Percentiles rank a stretch among this genome's conserved stretches.
These are phyloP conservation scores for Troides aeacus DNA, from an alignment of 2,888 invertebrate species.

Conservation along the genomic window DNA sequence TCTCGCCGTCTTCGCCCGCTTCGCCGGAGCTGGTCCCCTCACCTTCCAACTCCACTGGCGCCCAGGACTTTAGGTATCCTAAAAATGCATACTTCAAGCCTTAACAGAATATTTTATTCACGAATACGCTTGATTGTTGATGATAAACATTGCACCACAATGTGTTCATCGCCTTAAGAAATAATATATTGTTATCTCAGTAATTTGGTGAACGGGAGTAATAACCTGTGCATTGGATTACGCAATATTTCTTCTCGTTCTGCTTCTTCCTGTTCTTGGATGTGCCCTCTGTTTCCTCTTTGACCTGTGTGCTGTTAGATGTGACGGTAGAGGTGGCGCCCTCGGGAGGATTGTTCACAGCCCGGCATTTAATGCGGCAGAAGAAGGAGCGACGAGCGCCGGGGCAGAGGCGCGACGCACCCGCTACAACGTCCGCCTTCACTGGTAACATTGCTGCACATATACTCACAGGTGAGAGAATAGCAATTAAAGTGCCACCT, in stretches of 20 bases:
- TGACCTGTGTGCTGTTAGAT: conserved; percentile 62
- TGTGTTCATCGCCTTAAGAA: too few relatives aligned
- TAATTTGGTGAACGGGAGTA: background rate
- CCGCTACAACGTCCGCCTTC: conserved; percentile 89
- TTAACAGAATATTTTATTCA: too few relatives aligned
- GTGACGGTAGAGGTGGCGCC: conserved; percentile 32
- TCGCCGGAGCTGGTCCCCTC: conserved; percentile 84
- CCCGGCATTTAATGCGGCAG: conserved; percentile 93
- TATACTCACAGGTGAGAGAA: conserved; percentile 10
- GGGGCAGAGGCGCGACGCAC: conserved; percentile 88
- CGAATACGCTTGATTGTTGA: too few relatives aligned
- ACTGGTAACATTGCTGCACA: conserved; percentile 92
- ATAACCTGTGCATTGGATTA: conserved; percentile 91
- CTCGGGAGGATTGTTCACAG: background rate
- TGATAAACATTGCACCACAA: too few relatives aligned
- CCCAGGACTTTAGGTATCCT: conserved; percentile 95
- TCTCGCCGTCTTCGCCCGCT: conserved; percentile 69
- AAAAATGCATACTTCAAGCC: background rate
- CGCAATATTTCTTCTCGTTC: conserved; percentile 89
- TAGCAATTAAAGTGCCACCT: background rate
- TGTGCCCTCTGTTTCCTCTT: conserved; percentile 85
- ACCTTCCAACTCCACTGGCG: conserved; percentile 85
- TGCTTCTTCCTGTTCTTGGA: conserved; percentile 84
- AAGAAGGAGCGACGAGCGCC: conserved; percentile 95
- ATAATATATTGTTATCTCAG: too few relatives aligned